Evolutionary conservation across 2,113 vertebrate species (phyloP).

Genomic region (Bothrops jararaca): DNA sequence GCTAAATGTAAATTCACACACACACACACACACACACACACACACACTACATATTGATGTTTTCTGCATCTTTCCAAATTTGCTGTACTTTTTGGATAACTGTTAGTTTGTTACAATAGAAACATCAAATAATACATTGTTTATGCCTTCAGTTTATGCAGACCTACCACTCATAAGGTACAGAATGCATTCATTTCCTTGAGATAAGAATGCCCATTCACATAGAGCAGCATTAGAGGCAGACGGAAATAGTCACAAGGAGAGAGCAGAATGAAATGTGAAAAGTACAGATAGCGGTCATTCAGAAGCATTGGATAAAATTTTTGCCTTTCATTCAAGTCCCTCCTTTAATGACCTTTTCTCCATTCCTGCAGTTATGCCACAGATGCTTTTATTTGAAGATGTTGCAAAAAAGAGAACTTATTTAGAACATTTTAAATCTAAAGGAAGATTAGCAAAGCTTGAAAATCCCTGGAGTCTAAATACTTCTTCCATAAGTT

Average conservation of each 20-base stretch:
- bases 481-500: not conserved
- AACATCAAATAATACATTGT: not conserved
- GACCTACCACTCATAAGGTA: not conserved
- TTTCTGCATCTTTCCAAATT: not conserved
- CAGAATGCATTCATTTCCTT: not conserved
- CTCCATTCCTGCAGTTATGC: not conserved
- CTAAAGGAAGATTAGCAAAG: not conserved
- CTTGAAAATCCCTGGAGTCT: not conserved
- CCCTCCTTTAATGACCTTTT: not conserved
- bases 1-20: not conserved
- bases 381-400: not conserved
- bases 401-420: not conserved
- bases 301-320: not conserved
- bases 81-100: not conserved
- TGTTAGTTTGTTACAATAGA: not conserved
- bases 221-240: not conserved
- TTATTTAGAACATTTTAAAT: not conserved
- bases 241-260: not conserved
- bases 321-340: not conserved
- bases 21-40: too few relatives aligned
- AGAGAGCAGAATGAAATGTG: not conserved
- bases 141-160: not conserved
- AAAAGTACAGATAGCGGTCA: not conserved
- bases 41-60: not conserved
- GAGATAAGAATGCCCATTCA: not conserved